Evolutionary conservation across 2,888 invertebrate genomes (phyloP), one percentile per base, ranked within the genome.

Genomic region (Dryadula phaetusa): DNA sequence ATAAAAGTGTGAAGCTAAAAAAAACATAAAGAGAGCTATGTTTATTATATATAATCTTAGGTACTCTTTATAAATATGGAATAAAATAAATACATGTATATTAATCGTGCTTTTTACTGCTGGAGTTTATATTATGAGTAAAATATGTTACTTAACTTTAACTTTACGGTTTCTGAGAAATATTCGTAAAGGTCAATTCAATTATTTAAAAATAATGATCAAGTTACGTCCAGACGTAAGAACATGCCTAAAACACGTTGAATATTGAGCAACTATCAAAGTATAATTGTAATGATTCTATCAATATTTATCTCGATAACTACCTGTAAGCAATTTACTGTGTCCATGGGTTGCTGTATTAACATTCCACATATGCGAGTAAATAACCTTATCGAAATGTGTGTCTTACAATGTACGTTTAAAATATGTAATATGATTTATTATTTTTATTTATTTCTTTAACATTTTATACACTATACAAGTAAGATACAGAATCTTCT

Each of bases 231-330:
- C 25, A 49, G 16, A 14, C 0, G 5, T 16, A n/a, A 25, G 5
- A 16, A 40, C 56, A n/a, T 56, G 22, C 10, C n/a, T 10, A 10
- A 40, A 40, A 40, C 28, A 32, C 22, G 56, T 40, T 40, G 10
- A 56, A 22, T 7, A 56, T 56, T 40, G 25, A 40, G 20, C 22
- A 56, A 40, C n/a, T 16, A 40, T 2, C 8, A 49, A 49, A 22
- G 22, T 56, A 22, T 56, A 56, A 40, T 40, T 56, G 37, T 37
- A 40, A 8, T 40, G 10, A 25, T 56, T 25, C 40, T 56, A 56
- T 40, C 40, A 56, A 37, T 56, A 40, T 22, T 56, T 56, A 56
- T 56, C 40, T 56, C n/a, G 8, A n/a, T 40, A 56, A 56, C 56
- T 37, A 56, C 52, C 28, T 52, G 28, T 16, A 40, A 56, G 22